Conservation (phyloP, 2,113 vertebrate genomes). For the Thalassoma bifasciatum region DNA sequence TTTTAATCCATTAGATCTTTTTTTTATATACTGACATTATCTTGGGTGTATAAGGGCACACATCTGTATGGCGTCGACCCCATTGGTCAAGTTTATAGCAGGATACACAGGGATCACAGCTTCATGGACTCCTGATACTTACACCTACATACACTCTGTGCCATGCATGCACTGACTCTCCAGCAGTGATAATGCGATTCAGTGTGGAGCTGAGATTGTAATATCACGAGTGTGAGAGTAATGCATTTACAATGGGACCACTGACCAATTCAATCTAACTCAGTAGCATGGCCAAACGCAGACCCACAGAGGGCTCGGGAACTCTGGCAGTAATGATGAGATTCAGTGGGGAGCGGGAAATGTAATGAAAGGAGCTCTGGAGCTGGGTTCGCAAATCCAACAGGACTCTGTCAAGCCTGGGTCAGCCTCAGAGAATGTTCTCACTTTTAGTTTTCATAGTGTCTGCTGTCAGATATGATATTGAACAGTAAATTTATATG, state of each 20-base stretch:
- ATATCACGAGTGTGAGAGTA: constrained; percentile 72
- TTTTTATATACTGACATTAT: constrained; percentile 3
- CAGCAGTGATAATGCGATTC: constrained; percentile 70
- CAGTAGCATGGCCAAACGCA: constrained; percentile 60
- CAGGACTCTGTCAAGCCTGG: constrained; percentile 54
- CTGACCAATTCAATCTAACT: constrained; percentile 80
- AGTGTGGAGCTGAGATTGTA: constrained; percentile 67
- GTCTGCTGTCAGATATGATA: constrained; percentile 26
- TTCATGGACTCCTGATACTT: constrained; percentile 24
- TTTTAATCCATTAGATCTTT: constrained; percentile 8
- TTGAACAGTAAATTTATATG: constrained; percentile 27
- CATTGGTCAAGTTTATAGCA: background rate
- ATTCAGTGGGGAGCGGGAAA: constrained; percentile 74
- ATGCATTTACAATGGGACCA: constrained; percentile 82
- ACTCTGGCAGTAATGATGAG: constrained; percentile 77
- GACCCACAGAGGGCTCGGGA: constrained; percentile 60
- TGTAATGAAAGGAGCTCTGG: constrained; percentile 72
- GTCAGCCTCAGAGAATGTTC: constrained; percentile 41
- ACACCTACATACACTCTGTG: constrained; percentile 20
- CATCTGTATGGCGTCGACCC: constrained; percentile 1
- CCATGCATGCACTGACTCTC: constrained; percentile 41
- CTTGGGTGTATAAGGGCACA: background rate
- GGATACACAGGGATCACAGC: constrained; percentile 17
- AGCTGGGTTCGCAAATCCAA: constrained; percentile 56
- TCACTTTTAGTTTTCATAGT: constrained; percentile 15